Evolutionary conservation across 2,113 vertebrate species (phyloP).

Genomic region (Leiothrix lutea): DNA sequence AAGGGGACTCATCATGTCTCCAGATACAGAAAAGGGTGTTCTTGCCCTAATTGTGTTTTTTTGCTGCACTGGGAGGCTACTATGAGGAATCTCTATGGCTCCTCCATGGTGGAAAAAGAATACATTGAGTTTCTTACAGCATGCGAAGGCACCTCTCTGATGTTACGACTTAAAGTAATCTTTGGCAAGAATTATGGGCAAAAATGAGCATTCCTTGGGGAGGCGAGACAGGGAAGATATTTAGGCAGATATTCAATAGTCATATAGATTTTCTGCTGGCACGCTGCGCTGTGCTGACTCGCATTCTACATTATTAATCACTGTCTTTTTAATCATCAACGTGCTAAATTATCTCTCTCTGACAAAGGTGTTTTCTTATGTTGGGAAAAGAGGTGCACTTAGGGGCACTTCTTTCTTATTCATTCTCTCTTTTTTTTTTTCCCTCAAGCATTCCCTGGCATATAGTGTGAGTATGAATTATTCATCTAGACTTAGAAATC

Average conservation of each 20-base stretch:
- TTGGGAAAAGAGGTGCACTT: neutral
- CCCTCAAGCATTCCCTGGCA: neutral
- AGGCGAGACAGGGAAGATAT: neutral
- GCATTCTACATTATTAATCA: neutral
- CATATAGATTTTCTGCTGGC: constrained; percentile 34
- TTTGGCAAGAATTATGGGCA: neutral
- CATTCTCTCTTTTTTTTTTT: neutral
- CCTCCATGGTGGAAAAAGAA: neutral
- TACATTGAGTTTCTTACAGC: rapidly evolving
- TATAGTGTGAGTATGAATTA: neutral
- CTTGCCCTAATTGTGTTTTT: neutral
- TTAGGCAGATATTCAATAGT: constrained; percentile 33
- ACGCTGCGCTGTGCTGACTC: neutral
- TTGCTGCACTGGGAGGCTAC: neutral
- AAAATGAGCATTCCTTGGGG: neutral
- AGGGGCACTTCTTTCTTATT: neutral
- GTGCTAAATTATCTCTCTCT: neutral
- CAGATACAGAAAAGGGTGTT: neutral
- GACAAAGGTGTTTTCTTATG: neutral
- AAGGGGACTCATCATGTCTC: neutral
- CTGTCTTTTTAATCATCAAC: neutral
- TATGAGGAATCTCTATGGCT: neutral
- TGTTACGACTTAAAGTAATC: neutral
- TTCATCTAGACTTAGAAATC: constrained; percentile 10
- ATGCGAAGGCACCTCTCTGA: neutral